Percentiles rank a stretch among this genome's conserved stretches.
Conservation (phyloP, 2,797 vertebrate species). For the Champsocephalus esox region DNA sequence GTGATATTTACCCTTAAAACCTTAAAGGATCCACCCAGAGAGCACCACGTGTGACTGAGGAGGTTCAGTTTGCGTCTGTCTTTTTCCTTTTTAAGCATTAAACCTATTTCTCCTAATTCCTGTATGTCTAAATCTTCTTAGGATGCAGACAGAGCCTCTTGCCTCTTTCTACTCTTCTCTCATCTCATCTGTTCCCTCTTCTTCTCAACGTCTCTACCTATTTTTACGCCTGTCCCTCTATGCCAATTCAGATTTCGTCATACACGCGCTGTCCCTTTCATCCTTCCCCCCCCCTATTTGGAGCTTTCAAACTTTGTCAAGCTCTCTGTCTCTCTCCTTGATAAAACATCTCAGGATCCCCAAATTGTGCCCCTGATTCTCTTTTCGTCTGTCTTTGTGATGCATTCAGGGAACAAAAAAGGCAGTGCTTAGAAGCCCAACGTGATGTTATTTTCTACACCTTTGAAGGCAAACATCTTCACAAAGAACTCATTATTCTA, state of each 20-base stretch:
- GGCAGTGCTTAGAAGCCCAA: not conserved
- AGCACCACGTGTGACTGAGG: constrained; percentile 3
- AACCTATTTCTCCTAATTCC: constrained; percentile 2
- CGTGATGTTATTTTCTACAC: constrained; percentile 10
- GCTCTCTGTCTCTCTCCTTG: constrained; percentile 25
- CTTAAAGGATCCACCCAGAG: constrained; percentile 4
- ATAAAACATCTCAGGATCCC: constrained; percentile 36
- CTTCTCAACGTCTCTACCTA: constrained; percentile 52
- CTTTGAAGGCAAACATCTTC: constrained; percentile 11
- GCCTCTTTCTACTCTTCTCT: constrained; percentile 49
- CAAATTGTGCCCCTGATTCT: constrained; percentile 26
- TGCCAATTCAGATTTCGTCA: constrained; percentile 66
- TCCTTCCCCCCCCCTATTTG: constrained; percentile 28
- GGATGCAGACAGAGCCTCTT: constrained; percentile 29
- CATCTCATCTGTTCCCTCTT: constrained; percentile 42
- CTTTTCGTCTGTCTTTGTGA: constrained; percentile 2
- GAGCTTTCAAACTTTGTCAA: constrained; percentile 45
- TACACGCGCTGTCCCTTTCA: constrained; percentile 45
- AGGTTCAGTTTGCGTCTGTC: constrained; percentile 13
- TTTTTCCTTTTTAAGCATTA: constrained; percentile 16
- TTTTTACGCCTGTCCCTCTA: constrained; percentile 61
- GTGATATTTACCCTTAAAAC: constrained; percentile 25
- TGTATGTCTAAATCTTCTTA: constrained; percentile 46
- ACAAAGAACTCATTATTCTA: constrained; percentile 35
- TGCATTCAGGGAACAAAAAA: constrained; percentile 4